Percentiles rank a stretch among this genome's conserved stretches.
Evolutionary conservation across 2,113 vertebrate species (phyloP).

Genomic region (Gallinago undulata): DNA sequence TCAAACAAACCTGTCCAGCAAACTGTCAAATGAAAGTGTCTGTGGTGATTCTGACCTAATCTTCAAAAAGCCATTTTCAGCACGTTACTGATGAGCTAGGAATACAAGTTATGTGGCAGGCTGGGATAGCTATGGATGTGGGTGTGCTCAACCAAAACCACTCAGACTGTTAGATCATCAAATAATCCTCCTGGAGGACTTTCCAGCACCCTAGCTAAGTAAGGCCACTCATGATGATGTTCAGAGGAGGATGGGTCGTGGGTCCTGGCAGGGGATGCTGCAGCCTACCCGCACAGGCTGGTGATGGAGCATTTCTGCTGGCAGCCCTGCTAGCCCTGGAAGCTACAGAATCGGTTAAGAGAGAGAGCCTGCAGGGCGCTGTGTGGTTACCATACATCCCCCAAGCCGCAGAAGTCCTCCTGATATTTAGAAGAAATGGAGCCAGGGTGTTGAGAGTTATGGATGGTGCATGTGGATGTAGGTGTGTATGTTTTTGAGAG

Average conservation of each 20-base stretch:
- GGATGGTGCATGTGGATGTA: neutral
- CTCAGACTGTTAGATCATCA: neutral
- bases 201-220: neutral
- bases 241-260: neutral
- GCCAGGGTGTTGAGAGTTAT: neutral
- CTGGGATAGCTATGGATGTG: neutral
- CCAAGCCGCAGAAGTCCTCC: too few species aligned
- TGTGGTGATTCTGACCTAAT: neutral
- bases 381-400: rapidly evolving
- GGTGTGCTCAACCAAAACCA: neutral
- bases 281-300: neutral
- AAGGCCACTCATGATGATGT: rapidly evolving
- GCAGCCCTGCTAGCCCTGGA: neutral
- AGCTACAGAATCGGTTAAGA: neutral
- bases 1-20: neutral
- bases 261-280: neutral
- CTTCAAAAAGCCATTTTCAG: neutral
- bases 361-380: too few species aligned
- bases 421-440: neutral
- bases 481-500: neutral
- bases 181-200: neutral
- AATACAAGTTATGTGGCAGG: neutral
- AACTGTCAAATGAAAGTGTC: neutral
- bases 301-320: neutral
- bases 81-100: neutral